These are phyloP conservation scores for Silurus asotus DNA, from an alignment of 2,113 vertebrate genomes.

Conservation along the genomic window DNA sequence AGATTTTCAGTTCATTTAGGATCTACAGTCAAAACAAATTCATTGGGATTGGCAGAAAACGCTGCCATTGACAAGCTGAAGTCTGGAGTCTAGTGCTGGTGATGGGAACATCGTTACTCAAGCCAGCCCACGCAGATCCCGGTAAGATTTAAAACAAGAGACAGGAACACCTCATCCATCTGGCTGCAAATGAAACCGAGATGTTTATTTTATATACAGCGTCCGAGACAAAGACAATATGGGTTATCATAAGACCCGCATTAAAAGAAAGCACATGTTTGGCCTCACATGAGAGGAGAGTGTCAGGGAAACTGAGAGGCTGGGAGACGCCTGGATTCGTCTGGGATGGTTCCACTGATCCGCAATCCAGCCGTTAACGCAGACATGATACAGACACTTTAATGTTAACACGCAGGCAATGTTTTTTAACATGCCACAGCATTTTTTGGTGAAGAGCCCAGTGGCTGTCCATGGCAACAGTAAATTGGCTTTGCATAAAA, in stretches of 20 bases:
- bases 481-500: constrained; percentile 37
- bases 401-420: constrained; percentile 37
- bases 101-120: constrained; percentile 28
- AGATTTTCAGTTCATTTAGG: not conserved
- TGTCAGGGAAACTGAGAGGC: constrained; percentile 55
- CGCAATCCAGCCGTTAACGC: constrained; percentile 37
- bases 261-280: constrained; percentile 71
- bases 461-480: constrained; percentile 28
- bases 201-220: constrained; percentile 60
- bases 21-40: not conserved
- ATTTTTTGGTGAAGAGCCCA: constrained; percentile 42
- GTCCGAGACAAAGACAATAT: constrained; percentile 37
- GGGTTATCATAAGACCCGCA: constrained; percentile 57
- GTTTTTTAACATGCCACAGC: constrained; percentile 37
- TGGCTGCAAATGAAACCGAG: constrained; percentile 54
- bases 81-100: constrained; percentile 5
- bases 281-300: constrained; percentile 63
- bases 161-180: constrained; percentile 62
- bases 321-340: constrained; percentile 45
- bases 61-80: not conserved
- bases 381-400: constrained; percentile 44
- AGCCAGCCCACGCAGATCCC: constrained; percentile 39
- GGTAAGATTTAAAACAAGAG: constrained; percentile 44
- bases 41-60: not conserved
- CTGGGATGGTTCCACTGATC: constrained; percentile 37